These are phyloP conservation scores for Elephas maximus DNA, from an alignment of 2,113 vertebrate genomes.

Conservation along the genomic window DNA sequence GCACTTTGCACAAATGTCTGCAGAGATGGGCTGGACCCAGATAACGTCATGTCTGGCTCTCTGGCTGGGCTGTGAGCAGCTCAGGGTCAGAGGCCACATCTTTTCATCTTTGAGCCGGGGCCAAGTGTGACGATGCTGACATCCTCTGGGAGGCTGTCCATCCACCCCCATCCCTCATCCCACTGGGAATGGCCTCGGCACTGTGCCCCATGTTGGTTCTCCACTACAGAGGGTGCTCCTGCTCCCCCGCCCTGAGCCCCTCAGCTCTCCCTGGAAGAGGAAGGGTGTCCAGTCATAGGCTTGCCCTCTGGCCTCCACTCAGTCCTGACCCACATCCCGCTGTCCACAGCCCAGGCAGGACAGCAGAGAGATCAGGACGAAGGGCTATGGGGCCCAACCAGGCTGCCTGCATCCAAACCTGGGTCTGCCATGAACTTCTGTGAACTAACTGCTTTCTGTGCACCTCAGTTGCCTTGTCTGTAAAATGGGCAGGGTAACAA, in stretches of 20 bases:
- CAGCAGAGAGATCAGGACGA: neutral
- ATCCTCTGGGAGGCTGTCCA: neutral
- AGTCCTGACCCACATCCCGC: neutral
- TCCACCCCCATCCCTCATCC: neutral
- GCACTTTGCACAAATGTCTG: neutral
- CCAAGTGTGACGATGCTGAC: neutral
- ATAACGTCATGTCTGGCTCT: neutral
- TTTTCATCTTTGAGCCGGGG: neutral
- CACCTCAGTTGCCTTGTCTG: neutral
- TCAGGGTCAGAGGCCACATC: neutral
- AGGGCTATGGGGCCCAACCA: too few relatives aligned
- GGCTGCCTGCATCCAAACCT: neutral
- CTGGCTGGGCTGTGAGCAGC: neutral
- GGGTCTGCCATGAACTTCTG: neutral
- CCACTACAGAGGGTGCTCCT: neutral
- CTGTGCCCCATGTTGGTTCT: neutral
- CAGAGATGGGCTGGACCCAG: neutral
- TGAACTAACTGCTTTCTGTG: neutral
- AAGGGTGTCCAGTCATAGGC: neutral
- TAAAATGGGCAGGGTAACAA: neutral
- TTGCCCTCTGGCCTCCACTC: neutral
- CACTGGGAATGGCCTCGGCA: neutral
- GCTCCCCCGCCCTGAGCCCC: fast-evolving
- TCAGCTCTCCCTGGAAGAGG: neutral
- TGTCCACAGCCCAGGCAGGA: neutral